These are phyloP conservation scores for Neocloeon triangulifer DNA, from an alignment of 1,140 invertebrate genomes.

Conservation along the genomic window DNA sequence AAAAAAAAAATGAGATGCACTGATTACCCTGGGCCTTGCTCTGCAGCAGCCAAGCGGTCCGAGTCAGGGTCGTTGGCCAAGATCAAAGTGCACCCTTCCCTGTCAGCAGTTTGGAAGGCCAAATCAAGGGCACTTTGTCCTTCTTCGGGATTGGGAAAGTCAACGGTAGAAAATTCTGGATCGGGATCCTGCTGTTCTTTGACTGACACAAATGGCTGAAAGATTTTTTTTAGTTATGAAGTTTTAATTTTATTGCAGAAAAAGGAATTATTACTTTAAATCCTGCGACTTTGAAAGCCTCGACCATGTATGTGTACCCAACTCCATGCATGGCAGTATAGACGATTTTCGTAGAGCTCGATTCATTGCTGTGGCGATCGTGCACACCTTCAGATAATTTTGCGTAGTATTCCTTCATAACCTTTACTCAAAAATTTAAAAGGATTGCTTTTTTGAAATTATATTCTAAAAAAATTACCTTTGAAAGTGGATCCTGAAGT, in stretches of 20 bases:
- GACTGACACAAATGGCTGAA: constrained; percentile 56
- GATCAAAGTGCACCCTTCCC: constrained; percentile 45
- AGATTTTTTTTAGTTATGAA: no score
- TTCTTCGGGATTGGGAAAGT: constrained; percentile 97
- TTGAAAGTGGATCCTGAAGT: constrained; percentile 21
- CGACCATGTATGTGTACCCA: constrained; percentile 53
- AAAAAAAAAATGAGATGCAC: constrained; percentile 4
- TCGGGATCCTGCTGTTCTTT: constrained; percentile 68
- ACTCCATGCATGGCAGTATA: constrained; percentile 99
- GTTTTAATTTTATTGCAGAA: constrained; percentile 3
- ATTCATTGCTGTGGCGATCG: constrained; percentile 31
- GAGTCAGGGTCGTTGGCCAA: constrained; percentile 98
- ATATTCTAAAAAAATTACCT: no score
- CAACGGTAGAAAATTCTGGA: constrained; percentile 92
- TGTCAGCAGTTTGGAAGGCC: constrained; percentile 63
- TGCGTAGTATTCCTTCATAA: constrained; percentile 41
- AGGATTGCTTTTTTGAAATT: no score
- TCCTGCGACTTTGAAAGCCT: constrained; percentile 50
- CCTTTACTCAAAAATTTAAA: constrained; percentile 25
- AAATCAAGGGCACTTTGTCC: constrained; percentile 69
- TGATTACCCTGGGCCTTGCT: constrained; percentile 34
- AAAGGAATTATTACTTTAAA: constrained; percentile 32
- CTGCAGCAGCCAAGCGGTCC: constrained; percentile 83
- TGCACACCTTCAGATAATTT: constrained; percentile 26
- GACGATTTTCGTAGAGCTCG: constrained; percentile 40